Evolutionary conservation across 2,888 invertebrate genomes (phyloP).

Genomic region (Ischnus inquisitorius): DNA sequence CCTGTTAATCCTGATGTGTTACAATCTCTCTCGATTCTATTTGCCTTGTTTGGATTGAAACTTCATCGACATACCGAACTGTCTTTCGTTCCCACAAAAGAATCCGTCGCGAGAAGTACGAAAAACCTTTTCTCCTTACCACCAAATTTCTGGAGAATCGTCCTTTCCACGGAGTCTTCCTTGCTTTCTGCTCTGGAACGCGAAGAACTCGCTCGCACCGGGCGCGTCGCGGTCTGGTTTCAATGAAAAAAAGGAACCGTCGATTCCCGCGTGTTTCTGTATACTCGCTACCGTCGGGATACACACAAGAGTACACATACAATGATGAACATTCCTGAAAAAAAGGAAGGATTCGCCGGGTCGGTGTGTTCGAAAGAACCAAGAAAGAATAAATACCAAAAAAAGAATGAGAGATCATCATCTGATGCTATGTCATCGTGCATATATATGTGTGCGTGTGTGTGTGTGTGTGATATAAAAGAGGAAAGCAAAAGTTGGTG

Average conservation of each 20-base stretch:
- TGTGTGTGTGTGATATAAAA: constrained; percentile 44
- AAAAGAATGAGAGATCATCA: constrained; percentile 18
- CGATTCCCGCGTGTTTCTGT: not conserved
- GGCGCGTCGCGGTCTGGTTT: constrained; percentile 56
- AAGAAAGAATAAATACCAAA: constrained; percentile 47
- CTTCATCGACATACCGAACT: constrained; percentile 24
- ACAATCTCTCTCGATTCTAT: not conserved
- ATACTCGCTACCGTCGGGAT: not conserved
- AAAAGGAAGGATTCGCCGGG: constrained; percentile 20
- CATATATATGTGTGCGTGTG: not conserved
- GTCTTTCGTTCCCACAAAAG: constrained; percentile 41
- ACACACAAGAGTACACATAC: not conserved
- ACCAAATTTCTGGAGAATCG: constrained; percentile 63
- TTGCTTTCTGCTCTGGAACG: constrained; percentile 46
- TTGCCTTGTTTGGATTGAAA: not conserved
- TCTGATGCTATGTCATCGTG: not conserved
- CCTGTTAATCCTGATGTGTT: not conserved
- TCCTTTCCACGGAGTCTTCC: not conserved
- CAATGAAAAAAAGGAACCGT: constrained; percentile 53
- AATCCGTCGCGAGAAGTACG: constrained; percentile 19
- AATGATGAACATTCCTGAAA: constrained; percentile 31
- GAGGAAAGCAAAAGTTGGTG: constrained; percentile 31
- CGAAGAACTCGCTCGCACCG: constrained; percentile 62
- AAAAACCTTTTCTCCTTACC: constrained; percentile 10
- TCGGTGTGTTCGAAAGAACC: constrained; percentile 49